These are phyloP conservation scores for Serrognathus titanus DNA, from an alignment of 2,888 invertebrate species.

Conservation along the genomic window DNA sequence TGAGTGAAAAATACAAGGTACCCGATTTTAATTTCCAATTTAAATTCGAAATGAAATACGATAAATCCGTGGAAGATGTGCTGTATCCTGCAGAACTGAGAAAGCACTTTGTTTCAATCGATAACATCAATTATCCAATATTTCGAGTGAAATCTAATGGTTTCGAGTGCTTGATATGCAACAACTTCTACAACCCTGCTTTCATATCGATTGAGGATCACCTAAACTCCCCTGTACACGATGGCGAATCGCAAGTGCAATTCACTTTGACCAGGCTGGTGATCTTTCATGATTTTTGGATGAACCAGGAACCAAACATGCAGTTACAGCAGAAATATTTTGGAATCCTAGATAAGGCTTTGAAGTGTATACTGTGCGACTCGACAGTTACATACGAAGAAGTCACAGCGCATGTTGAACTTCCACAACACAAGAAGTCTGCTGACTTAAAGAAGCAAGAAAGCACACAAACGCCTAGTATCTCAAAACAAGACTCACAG, in stretches of 20 bases:
- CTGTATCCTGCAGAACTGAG: not conserved
- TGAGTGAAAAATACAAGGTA: no score
- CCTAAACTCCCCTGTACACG: not conserved
- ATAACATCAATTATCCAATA: conserved; percentile 6
- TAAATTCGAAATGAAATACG: not conserved
- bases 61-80: not conserved
- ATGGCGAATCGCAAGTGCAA: not conserved
- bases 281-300: conserved; percentile 11
- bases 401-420: conserved; percentile 4
- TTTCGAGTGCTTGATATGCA: conserved; percentile 13
- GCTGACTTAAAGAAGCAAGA: not conserved
- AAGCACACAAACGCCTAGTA: not conserved
- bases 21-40: not conserved
- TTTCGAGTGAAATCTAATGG: conserved; percentile 6
- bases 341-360: not conserved
- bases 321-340: conserved; percentile 13
- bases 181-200: not conserved
- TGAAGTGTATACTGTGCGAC: conserved; percentile 9
- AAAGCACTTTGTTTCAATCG: not conserved
- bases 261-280: not conserved
- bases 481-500: not conserved
- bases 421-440: not conserved
- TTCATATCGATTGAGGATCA: not conserved
- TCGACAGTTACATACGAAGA: not conserved
- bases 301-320: conserved; percentile 1